Evolutionary conservation across 1,140 invertebrate species (phyloP), one percentile per base, ranked within the genome.

Genomic region (Coelopa frigida): DNA sequence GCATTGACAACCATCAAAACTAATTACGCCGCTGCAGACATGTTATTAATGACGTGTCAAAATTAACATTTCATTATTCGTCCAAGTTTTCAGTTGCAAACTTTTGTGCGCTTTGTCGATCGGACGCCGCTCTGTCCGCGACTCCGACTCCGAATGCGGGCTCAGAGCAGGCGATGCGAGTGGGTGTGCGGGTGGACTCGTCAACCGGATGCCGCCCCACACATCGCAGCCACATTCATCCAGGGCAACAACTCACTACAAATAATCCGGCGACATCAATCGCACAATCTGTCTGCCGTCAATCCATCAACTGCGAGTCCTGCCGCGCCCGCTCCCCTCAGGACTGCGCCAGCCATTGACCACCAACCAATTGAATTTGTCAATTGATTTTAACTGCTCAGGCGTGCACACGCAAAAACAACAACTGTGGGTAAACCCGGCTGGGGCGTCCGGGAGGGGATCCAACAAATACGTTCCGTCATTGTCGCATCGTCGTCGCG

Each of bases 351-450:
- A 33, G 42, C 38, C 38, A 32, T 53, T 61, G 59, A 66, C 62
- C 59, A 55, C 59, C 58, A 55, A 61, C 65, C 59, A 66, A 66
- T 66, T 66, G 62, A 66, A 66, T 66, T 66, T 59, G 60, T 66
- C 62, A 66, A 66, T 66, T 66, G 62, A 66, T 66, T 66, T 66
- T 66, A 66, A 66, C 48, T 63, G 65, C 57, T 60, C 59, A 54
- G 57, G 57, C 58, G 59, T 41, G 31, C 29, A n/a, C n/a, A n/a
- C n/a, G n/a, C n/a, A n/a, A n/a, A n/a, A n/a, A n/a, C n/a, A n/a
- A n/a, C n/a, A n/a, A n/a, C n/a, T n/a, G n/a, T n/a, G n/a, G n/a
- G n/a, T n/a, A n/a, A n/a, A n/a, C n/a, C n/a, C 48, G 60, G 65
- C 57, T 60, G 58, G 56, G 57, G 57, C 58, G 59, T 41, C 24